Percentiles rank a stretch among this genome's conserved stretches.
Conservation (phyloP, 53 echinoderm and acorn worm species). For the Hippasteria phrygiana region DNA sequence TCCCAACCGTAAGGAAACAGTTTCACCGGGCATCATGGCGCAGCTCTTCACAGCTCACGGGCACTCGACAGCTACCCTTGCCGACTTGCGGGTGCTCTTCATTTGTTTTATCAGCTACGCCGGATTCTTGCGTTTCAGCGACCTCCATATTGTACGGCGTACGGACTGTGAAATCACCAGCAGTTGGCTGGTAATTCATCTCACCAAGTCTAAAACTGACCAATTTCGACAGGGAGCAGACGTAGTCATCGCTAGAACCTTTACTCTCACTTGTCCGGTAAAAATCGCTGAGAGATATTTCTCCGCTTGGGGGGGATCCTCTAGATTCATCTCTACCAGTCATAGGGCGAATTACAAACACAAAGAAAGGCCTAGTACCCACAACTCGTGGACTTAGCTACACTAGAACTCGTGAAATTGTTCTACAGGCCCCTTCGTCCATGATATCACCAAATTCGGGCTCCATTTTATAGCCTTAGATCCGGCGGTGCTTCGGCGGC, state of each 20-base stretch:
- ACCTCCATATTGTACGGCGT: not conserved
- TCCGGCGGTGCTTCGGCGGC: slow-evolving; percentile 11
- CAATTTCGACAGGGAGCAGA: slow-evolving; percentile 6
- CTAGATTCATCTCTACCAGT: not conserved
- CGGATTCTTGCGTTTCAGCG: slow-evolving; percentile 39
- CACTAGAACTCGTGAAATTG: not conserved
- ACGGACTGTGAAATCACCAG: not conserved
- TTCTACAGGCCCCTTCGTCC: not conserved
- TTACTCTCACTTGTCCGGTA: not conserved
- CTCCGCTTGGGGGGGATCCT: slow-evolving; percentile 7
- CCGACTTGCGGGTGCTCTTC: not conserved
- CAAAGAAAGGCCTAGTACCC: not conserved
- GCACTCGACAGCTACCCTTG: not conserved
- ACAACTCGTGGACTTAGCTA: not conserved
- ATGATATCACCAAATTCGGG: not conserved
- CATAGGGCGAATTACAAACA: not conserved
- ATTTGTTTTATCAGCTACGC: slow-evolving; percentile 48
- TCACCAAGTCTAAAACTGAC: slow-evolving; percentile 25
- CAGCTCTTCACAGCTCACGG: slow-evolving; percentile 6
- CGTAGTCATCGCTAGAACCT: not conserved
- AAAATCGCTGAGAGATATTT: not conserved
- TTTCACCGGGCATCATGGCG: slow-evolving; percentile 14
- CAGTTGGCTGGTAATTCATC: not conserved
- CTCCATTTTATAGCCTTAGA: not conserved
- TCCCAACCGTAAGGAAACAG: not conserved